Conservation (phyloP, 2,113 vertebrate species). For the Zosterops borbonicus region DNA sequence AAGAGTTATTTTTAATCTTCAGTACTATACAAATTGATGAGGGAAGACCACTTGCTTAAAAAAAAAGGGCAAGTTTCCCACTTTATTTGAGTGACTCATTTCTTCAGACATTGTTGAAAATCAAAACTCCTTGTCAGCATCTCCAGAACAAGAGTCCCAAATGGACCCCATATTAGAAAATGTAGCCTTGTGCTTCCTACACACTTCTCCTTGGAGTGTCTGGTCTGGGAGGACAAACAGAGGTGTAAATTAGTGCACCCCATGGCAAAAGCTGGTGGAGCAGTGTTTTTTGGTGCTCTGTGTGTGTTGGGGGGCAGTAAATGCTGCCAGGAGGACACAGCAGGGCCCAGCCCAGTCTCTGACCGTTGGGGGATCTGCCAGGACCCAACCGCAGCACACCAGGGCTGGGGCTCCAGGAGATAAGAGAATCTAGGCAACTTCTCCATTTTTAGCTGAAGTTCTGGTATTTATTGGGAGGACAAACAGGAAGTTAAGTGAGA, state of each 20-base stretch:
- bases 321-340: not conserved
- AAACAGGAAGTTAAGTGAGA: conserved; percentile 51
- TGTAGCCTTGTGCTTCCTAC: not conserved
- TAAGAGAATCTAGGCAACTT: conserved; percentile 41
- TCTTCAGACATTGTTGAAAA: not conserved
- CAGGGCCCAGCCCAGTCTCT: not conserved
- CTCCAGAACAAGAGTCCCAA: not conserved
- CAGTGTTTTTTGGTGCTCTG: not conserved
- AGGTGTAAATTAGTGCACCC: not conserved
- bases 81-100: not conserved
- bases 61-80: conserved; percentile 1
- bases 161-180: not conserved
- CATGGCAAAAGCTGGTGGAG: not conserved
- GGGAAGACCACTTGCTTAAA: conserved; percentile 42
- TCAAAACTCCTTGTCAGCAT: conserved; percentile 2
- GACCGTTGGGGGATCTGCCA: not conserved
- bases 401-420: not conserved
- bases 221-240: not conserved
- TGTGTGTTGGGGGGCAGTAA: not conserved
- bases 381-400: not conserved
- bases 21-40: conserved; percentile 24
- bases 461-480: conserved; percentile 51
- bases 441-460: conserved; percentile 68
- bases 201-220: not conserved
- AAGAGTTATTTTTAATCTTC: conserved; percentile 46